Base-by-base conservation (phyloP, 2,113 vertebrate species). In the Psephotus haematonotus region DNA sequence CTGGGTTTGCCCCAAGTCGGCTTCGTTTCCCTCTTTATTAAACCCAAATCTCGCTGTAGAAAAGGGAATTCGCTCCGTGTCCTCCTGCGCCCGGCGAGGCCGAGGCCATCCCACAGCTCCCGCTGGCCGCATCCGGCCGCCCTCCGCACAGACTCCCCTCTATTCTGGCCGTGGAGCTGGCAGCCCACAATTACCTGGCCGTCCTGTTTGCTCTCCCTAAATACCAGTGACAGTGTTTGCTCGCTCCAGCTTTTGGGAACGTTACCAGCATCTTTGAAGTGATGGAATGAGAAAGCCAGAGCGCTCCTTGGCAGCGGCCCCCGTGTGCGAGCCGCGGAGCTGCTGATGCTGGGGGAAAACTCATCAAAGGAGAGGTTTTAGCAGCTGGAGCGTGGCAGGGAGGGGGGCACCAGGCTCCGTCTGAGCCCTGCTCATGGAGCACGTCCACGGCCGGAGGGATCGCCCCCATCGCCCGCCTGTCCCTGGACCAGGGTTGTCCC, bases 241-340 rank as follows among this genome's bases (percentile, higher is more conserved):
- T 90, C 9, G 57, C 70, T 86, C 82, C 87, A 60, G 86, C 86
- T 57, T 94, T 82, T 43, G 91, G 93, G 79, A 95, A 76, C 0
- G 1, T 67, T 90, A 70, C 82, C 65, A 95, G 78, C 65, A 12
- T 8, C 96, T 96, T 92, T 93, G 94, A 95, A 95, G 93, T 64
- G 31, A 35, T 55, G 91, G 93, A 93, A 96, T 60, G 93, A 90
- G 96, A 94, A 95, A 92, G 75, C 70, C 94, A 93, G 93, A 95
- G 85, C 0, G 1, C 65, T 90, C 52, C 70, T 86, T 96, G 91
- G 94, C 94, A 72, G 41, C 22, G 17, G 41, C 81, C 31, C 25
- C 59, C 28, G n/a, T 72, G 87, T 69, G 80, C 13, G 77, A 92
- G 59, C 72, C 53, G 63, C 0, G 0, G 92, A 96, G 89, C 53